Evolutionary conservation across 2,888 invertebrate species (phyloP), one percentile per base, ranked within the genome.

Genomic region (Dicyrtoma fusca): DNA sequence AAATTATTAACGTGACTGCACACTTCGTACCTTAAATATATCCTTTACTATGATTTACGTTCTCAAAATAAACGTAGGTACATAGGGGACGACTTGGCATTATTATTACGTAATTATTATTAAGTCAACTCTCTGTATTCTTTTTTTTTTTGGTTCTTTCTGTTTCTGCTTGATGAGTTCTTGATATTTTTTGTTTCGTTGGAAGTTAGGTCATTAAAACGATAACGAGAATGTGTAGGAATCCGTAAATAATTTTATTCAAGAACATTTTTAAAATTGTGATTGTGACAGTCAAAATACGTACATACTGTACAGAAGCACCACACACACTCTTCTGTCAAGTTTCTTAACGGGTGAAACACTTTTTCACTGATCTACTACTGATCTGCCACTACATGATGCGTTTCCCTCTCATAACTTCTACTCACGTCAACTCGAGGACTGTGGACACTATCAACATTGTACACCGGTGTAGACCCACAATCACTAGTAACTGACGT

Each of bases 311-410:
- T n/a, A n/a, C n/a, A n/a, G n/a, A n/a, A n/a, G n/a, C n/a, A n/a
- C n/a, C 53, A 53, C 21, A 53, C 53, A 53, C 53, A 53, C 19
- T 11, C 19, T 49, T 49, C 34, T 34, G 4, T 34, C 34, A 34
- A 34, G 34, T 47, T 47, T 63, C 23, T 47, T 25, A 45, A 63
- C 21, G 63, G 63, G 21, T 64, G 51, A 64, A 64, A 26, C 64
- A 64, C 64, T 64, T 45, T 63, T 62, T 64, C 51, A 64, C 64
- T 49, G 64, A 64, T 64, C 64, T 25, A 66, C 53, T 53, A 34
- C 25, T 55, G 34, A 53, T 66, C 66, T 65, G n/a, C n/a, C 53
- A 23, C 47, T 23, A 45, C 19, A 45, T 65, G 59, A 26, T 14
- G 26, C 1, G 14, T 55, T 55, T 55, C 23, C 23, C 55, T 23